A percentile compares a stretch with the other conserved stretches of the same genome.
Conservation (phyloP, 2,888 invertebrate species). For the Cynaeus angustus region DNA sequence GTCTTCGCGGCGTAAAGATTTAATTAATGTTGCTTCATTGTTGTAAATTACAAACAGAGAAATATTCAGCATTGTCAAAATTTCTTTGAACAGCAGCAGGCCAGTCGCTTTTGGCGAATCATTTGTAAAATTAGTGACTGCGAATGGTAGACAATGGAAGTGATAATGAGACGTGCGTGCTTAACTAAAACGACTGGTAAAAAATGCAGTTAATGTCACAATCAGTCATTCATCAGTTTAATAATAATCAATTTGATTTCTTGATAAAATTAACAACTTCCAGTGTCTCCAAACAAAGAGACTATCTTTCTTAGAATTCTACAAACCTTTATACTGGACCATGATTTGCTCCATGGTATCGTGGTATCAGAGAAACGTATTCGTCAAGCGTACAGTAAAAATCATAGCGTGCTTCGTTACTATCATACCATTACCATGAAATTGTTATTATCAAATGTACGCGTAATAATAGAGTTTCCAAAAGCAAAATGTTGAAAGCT, state of each 20-base stretch:
- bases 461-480: constrained; percentile 50
- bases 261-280: too few species aligned
- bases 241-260: too few species aligned
- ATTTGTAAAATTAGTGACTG: neutral
- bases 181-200: neutral
- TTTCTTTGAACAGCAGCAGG: neutral
- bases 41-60: constrained; percentile 1
- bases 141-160: neutral
- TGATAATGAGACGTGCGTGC: neutral
- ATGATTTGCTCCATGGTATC: neutral
- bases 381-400: constrained; percentile 45
- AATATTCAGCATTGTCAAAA: constrained; percentile 24
- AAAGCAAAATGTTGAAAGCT: constrained; percentile 47
- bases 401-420: constrained; percentile 51
- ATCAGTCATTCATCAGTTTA: too few species aligned
- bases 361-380: constrained; percentile 38
- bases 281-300: neutral
- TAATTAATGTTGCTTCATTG: constrained; percentile 18
- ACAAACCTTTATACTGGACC: constrained; percentile 14
- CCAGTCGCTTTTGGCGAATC: neutral
- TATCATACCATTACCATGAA: constrained; percentile 48
- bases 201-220: too few species aligned
- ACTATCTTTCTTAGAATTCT: neutral
- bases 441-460: constrained; percentile 51
- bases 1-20: constrained; percentile 19